Evolutionary conservation across 2,797 vertebrate genomes (phyloP).

Genomic region (Otus scops): DNA sequence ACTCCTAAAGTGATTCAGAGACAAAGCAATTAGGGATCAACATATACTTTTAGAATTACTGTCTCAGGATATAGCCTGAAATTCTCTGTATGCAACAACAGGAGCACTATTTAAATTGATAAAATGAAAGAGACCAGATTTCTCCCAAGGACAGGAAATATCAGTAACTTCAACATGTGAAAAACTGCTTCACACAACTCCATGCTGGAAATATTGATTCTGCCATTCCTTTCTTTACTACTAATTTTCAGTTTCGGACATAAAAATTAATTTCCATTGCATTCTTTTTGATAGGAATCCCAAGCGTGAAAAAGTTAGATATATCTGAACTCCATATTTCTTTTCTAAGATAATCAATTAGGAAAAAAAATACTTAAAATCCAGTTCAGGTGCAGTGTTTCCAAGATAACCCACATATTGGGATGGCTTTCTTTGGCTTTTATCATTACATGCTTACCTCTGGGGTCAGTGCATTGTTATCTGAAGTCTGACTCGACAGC

Average conservation of each 20-base stretch:
- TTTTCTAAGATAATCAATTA: neutral
- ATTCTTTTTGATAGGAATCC: neutral
- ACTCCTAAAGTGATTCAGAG: neutral
- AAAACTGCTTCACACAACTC: neutral
- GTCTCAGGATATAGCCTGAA: neutral
- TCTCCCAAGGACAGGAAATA: neutral
- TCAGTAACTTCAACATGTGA: neutral
- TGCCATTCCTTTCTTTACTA: neutral
- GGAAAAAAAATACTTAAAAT: neutral
- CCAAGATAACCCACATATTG: neutral
- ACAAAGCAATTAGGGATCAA: neutral
- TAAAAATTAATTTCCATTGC: neutral
- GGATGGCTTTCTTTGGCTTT: neutral
- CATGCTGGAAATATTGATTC: neutral
- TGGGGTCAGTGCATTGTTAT: constrained; percentile 95
- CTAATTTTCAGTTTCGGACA: neutral
- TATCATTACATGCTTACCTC: constrained; percentile 84
- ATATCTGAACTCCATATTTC: neutral
- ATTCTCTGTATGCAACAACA: neutral
- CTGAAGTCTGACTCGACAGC: constrained; percentile 95
- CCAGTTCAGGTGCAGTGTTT: neutral
- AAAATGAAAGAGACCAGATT: neutral
- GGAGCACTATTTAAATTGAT: neutral
- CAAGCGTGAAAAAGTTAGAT: neutral
- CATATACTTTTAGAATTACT: neutral